A percentile compares a stretch with the other conserved stretches of the same genome.
Conservation (phyloP, 2,797 vertebrate species). For the Hybognathus amarus region DNA sequence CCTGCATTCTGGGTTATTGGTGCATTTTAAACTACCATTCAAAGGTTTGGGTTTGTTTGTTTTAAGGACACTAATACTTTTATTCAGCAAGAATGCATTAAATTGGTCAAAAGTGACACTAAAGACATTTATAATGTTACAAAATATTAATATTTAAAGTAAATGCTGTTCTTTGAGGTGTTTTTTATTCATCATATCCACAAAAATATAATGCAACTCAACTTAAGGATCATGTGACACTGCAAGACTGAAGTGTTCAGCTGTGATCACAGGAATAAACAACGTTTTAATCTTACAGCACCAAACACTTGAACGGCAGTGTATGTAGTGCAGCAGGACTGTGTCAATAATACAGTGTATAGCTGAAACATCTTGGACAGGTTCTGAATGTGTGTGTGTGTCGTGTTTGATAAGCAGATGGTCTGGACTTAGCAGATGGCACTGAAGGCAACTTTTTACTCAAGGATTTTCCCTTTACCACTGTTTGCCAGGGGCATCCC, state of each 20-base stretch:
- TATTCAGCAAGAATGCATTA: background rate
- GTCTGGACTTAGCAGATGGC: conserved; percentile 35
- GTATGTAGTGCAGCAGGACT: background rate
- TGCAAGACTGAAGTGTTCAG: background rate
- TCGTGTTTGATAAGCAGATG: conserved; percentile 46
- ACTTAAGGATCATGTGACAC: background rate
- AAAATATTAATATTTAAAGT: background rate
- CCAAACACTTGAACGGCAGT: background rate
- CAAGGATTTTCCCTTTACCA: conserved; percentile 36
- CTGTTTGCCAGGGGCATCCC: conserved; percentile 10
- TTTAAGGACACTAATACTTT: background rate
- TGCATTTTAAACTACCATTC: background rate
- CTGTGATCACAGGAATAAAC: background rate
- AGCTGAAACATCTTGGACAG: conserved; percentile 18
- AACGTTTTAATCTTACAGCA: background rate
- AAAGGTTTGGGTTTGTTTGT: background rate
- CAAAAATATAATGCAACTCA: background rate
- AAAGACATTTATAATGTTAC: background rate
- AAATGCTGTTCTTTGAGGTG: too few relatives aligned
- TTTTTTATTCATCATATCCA: too few relatives aligned
- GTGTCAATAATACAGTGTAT: conserved; percentile 10
- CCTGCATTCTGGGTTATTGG: background rate
- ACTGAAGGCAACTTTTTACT: conserved; percentile 35
- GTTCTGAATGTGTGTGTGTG: conserved; percentile 14
- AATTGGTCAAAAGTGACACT: background rate